phyloP scores from a whole-genome alignment of 2,888 invertebrate genomes.

The Charanyca ferruginea region DNA sequence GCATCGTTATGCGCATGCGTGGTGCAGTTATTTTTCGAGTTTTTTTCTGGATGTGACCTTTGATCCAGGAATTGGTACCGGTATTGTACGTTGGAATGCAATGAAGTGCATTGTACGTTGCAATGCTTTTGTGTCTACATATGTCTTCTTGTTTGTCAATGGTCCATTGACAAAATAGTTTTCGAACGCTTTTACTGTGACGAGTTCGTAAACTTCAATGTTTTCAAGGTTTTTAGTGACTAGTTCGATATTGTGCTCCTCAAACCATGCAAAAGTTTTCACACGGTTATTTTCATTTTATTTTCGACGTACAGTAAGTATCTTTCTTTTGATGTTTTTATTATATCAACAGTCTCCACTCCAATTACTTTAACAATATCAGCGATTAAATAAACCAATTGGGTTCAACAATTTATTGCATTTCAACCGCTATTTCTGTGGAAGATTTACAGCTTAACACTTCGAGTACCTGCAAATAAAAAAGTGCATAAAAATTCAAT shows the following conservation, averaged over 20 bases:
- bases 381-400: slow-evolving; percentile 47
- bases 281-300: no score
- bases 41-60: slow-evolving; percentile 67
- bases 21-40: slow-evolving; percentile 64
- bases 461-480: slow-evolving; percentile 67
- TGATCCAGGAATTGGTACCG: slow-evolving; percentile 55
- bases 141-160: slow-evolving; percentile 5
- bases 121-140: slow-evolving; percentile 15
- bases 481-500: slow-evolving; percentile 70
- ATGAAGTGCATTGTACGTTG: slow-evolving; percentile 38
- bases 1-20: slow-evolving; percentile 58
- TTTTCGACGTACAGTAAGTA: no score
- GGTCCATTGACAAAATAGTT: no score
- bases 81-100: slow-evolving; percentile 38
- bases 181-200: no score
- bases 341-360: slow-evolving; percentile 30
- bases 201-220: not conserved
- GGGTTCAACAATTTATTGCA: slow-evolving; percentile 52
- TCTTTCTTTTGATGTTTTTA: slow-evolving; percentile 44
- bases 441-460: slow-evolving; percentile 63
- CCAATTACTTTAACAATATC: slow-evolving; percentile 50
- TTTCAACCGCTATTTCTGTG: slow-evolving; percentile 46
- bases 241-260: not conserved
- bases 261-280: not conserved
- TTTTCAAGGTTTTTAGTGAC: slow-evolving; percentile 3